phyloP scores from a whole-genome alignment of 2,888 invertebrate species.

The Philaethria dido region DNA sequence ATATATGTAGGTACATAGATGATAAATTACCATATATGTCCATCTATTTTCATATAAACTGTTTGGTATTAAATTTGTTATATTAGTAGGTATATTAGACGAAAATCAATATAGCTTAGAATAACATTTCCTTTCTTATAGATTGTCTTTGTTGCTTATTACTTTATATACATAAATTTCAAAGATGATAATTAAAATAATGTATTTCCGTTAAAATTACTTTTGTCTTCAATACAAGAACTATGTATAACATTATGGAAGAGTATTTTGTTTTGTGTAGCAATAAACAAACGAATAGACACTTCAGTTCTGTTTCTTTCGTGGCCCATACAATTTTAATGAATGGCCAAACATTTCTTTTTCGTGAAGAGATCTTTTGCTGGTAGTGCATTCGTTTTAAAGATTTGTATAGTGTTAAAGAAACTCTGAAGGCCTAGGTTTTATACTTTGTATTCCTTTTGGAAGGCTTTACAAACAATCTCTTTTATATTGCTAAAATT shows the following conservation, averaged over 20 bases:
- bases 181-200: not conserved
- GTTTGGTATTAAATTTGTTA: too few species aligned
- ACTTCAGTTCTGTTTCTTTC: conserved; percentile 19
- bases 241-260: not conserved
- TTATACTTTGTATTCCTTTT: conserved; percentile 21
- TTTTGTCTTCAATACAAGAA: conserved; percentile 4
- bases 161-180: not conserved
- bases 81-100: too few species aligned
- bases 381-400: conserved; percentile 47
- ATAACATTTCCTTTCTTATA: too few species aligned
- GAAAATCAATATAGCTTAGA: too few species aligned
- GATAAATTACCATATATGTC: not conserved
- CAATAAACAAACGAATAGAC: conserved; percentile 18
- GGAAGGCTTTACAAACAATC: conserved; percentile 17
- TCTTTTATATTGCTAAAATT: conserved; percentile 16
- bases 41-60: too few species aligned
- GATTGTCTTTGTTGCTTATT: not conserved
- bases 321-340: conserved; percentile 25
- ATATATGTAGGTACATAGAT: conserved; percentile 4
- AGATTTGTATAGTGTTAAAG: conserved; percentile 47
- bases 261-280: conserved; percentile 4
- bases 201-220: not conserved
- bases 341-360: conserved; percentile 25
- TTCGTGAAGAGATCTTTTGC: conserved; percentile 27
- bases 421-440: conserved; percentile 43